Percentiles rank a stretch among this genome's conserved stretches.
phyloP scores from a whole-genome alignment of 64 coral and sea anemone genomes.

The Stylophora pistillata region DNA sequence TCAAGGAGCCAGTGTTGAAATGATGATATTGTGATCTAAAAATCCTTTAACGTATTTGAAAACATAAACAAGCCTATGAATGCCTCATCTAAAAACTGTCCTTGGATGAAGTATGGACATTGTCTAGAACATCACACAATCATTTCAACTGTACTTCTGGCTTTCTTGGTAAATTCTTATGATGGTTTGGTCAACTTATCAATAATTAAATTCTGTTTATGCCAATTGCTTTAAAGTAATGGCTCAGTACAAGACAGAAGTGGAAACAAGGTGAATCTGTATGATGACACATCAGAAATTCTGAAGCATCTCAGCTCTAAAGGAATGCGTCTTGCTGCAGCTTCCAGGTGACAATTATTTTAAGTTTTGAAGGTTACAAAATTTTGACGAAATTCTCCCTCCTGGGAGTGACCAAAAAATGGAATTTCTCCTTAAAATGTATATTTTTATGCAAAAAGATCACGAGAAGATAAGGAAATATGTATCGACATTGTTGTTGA shows the following conservation, averaged over 20 bases:
- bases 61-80: too few relatives aligned
- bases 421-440: too few relatives aligned
- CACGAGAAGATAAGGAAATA: too few relatives aligned
- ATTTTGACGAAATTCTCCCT: background rate
- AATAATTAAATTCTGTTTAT: background rate
- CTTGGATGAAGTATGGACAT: too few relatives aligned
- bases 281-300: constrained; percentile 48
- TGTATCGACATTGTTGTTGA: background rate
- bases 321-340: constrained; percentile 60
- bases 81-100: too few relatives aligned
- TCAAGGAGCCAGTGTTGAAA: too few relatives aligned
- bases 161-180: background rate
- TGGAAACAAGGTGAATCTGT: constrained; percentile 72
- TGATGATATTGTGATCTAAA: too few relatives aligned
- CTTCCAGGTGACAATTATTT: constrained; percentile 49
- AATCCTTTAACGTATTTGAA: too few relatives aligned
- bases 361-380: background rate
- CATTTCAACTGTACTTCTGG: too few relatives aligned
- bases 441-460: too few relatives aligned
- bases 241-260: constrained; percentile 53
- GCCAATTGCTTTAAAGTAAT: constrained; percentile 32
- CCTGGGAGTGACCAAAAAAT: too few relatives aligned
- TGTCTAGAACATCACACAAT: too few relatives aligned
- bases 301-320: constrained; percentile 47
- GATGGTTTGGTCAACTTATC: background rate